Base-by-base conservation (phyloP, 2,888 invertebrate species). In the Clostera curtula region DNA sequence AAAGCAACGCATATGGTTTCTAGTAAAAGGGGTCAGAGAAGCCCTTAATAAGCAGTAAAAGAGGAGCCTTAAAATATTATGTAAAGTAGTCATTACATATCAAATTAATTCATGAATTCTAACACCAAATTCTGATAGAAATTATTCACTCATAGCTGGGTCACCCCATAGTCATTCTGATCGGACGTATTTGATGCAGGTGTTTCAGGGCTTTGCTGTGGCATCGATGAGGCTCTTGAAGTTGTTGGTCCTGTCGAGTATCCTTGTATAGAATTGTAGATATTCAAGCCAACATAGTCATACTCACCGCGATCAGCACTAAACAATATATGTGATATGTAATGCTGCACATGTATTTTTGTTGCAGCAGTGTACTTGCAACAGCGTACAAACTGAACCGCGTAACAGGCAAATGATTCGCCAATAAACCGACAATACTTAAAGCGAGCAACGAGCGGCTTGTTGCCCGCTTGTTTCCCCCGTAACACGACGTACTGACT, bases 251-350 rank as follows among this genome's bases (percentile, higher is more conserved):
- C 29, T 31, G 34, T 34, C 28, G 30, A 34, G 28, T 31, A 29
- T 19, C 28, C 25, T 24, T 35, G 27, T 28, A 31, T 31, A 34
- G 9, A 34, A 31, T 27, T 25, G 18, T 31, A 24, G 12, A 2
- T 21, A 19, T 34, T 22, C 27, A 25, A 27, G 15, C 29, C 26
- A 32, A 16, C 32, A 30, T 36, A 19, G 25, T 25, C 25, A 25
- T 25, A 25, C n/a, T 25, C 25, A 34, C 36, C 40, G 26, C 36
- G 40, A 40, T 40, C 40, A 34, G 36, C 41, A 38, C 38, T 38
- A 27, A 41, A 41, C 29, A 41, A 38, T 34, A 41, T 38, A 30
- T 41, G 38, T 22, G 41, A 41, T 34, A 41, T 41, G 19, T 38
- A 34, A 35, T 36, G 34, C 8, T 41, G n/a, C n/a, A n/a, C n/a